Evolutionary conservation across 1,140 invertebrate genomes (phyloP), one percentile per base, ranked within the genome.

Genomic region (Drosophila mauritiana): DNA sequence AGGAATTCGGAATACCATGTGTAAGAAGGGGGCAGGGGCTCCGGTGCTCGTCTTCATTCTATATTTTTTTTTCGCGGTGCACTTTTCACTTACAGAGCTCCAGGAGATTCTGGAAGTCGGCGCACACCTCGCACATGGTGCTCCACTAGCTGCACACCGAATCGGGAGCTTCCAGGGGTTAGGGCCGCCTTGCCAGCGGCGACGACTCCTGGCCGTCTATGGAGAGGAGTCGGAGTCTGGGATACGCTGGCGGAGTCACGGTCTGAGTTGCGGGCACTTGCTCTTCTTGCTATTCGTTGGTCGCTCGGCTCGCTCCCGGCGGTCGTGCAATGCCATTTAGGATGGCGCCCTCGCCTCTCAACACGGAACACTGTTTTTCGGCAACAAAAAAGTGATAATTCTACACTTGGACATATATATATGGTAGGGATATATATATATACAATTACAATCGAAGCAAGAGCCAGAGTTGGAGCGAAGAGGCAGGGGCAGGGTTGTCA

Each of bases 31-130:
- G 36, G 27, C 31, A 20, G 25, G 43, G 58, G 22, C 15, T 10
- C 2, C n/a, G 5, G 6, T 15, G 31, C 8, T 31, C 31, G 31
- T 8, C 31, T 31, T 31, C 27, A 8, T 8, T 10, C 8, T 8
- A 8, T 5, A 2, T 40, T 40, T 15, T 10, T 15, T 43, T 42
- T 43, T 10, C 3, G 42, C 15, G 61, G 34, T 69, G 42, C 72
- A 65, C 57, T 55, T 57, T 49, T 36, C 67, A 89, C 84, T 90
- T 89, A 89, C 84, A 89, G 46, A 89, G 69, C 72, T 89, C 84
- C 55, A 89, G 75, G 46, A 89, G 73, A 65, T 84, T 90, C 82
- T 84, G 85, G 55, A 89, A 89, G 57, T 89, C 84, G 58, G 85
- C 78, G 77, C 84, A 89, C 63, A 84, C 69, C 57, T 89, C 84